Evolutionary conservation across 2,797 vertebrate genomes (phyloP).

Genomic region (Pangasius djambal): DNA sequence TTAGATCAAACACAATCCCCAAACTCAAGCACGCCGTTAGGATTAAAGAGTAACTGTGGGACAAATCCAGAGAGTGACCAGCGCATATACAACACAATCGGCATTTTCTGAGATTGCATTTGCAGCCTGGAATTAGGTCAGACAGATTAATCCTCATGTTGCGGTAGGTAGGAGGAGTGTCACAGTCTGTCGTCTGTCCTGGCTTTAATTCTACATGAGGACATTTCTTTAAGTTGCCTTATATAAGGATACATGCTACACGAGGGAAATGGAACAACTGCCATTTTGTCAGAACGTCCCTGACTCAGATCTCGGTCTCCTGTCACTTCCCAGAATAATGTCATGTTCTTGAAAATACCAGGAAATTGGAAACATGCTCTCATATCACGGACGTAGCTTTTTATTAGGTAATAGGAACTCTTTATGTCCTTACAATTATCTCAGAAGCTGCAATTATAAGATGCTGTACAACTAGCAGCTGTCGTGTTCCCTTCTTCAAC

Average conservation of each 20-base stretch:
- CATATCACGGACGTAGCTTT: neutral
- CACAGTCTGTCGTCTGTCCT: conserved; percentile 2
- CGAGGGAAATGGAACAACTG: neutral
- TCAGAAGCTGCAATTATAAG: neutral
- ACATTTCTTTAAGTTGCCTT: neutral
- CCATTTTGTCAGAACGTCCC: neutral
- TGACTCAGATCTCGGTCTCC: neutral
- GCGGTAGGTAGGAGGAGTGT: neutral
- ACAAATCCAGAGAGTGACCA: conserved; percentile 52
- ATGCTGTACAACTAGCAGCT: neutral
- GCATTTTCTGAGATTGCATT: conserved; percentile 75
- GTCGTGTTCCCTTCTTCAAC: conserved; percentile 1
- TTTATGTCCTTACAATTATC: neutral
- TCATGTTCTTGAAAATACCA: neutral
- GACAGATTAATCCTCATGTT: conserved; percentile 62
- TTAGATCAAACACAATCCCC: neutral
- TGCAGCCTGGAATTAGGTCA: conserved; percentile 74
- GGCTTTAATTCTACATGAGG: neutral
- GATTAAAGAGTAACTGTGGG: conserved; percentile 68
- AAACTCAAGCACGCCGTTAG: conserved; percentile 4
- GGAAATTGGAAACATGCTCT: neutral
- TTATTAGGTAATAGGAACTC: neutral
- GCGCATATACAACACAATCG: conserved; percentile 65
- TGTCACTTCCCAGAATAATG: conserved; percentile 8
- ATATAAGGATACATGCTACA: neutral